Conservation (phyloP, 2,797 vertebrate genomes). For the Octomys mimax region DNA sequence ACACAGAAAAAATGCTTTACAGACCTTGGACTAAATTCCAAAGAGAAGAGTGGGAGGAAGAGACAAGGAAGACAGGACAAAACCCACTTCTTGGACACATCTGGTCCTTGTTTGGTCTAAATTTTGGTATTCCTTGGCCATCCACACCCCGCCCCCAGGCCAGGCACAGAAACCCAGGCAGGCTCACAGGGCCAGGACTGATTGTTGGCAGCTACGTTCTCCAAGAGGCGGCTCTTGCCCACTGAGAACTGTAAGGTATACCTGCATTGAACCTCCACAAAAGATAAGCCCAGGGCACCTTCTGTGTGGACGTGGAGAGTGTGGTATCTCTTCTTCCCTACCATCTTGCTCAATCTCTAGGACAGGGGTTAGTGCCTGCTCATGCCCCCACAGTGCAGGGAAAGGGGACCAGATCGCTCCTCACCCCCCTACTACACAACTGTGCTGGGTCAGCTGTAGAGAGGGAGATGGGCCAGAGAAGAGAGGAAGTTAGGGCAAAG, state of each 20-base stretch:
- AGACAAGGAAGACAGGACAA: neutral
- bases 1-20: slow-evolving; percentile 34
- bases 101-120: neutral
- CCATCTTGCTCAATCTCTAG: neutral
- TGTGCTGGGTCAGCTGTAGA: neutral
- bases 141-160: neutral
- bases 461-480: neutral
- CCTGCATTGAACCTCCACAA: neutral
- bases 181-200: neutral
- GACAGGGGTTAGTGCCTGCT: neutral
- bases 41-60: slow-evolving; percentile 20
- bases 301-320: neutral
- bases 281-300: neutral
- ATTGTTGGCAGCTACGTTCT: neutral
- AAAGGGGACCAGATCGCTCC: neutral
- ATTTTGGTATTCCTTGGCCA: neutral
- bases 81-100: neutral
- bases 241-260: neutral
- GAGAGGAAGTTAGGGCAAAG: neutral
- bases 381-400: neutral
- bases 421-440: neutral
- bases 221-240: neutral
- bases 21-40: slow-evolving; percentile 59
- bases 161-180: neutral
- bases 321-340: neutral